Conservation (phyloP, 2,888 invertebrate species). For the Drosophila lutescens region DNA sequence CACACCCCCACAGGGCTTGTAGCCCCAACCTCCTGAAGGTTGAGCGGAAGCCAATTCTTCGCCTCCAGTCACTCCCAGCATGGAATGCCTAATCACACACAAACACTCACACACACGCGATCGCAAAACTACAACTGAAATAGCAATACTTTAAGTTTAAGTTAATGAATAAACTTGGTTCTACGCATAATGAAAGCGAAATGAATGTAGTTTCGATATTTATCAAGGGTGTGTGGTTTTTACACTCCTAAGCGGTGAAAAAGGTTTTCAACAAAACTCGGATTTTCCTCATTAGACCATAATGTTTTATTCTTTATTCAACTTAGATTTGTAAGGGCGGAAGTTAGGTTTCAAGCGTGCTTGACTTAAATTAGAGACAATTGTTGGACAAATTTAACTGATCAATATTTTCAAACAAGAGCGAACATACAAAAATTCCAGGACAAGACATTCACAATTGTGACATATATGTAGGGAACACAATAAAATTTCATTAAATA, state of each 20-base stretch:
- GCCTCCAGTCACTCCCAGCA: conserved; percentile 10
- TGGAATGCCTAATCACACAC: conserved; percentile 35
- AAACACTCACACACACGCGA: conserved; percentile 33
- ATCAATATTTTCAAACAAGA: background rate
- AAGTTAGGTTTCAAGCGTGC: conserved; percentile 6
- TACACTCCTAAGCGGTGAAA: background rate
- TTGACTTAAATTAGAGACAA: background rate
- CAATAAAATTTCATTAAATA: conserved; percentile 1
- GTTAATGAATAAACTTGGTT: conserved; percentile 62
- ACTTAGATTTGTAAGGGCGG: conserved; percentile 29
- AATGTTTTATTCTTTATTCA: conserved; percentile 28
- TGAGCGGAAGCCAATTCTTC: conserved; percentile 19
- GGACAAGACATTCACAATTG: background rate
- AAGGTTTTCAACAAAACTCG: background rate
- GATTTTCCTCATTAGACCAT: conserved; percentile 8
- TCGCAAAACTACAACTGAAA: conserved; percentile 68
- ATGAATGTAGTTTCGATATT: background rate
- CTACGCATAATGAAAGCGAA: conserved; percentile 36
- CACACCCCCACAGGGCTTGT: conserved; percentile 15
- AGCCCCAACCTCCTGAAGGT: conserved; percentile 19
- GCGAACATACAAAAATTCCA: background rate
- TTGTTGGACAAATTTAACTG: background rate
- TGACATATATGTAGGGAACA: conserved; percentile 8
- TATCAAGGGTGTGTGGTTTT: background rate
- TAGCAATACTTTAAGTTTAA: conserved; percentile 75